phyloP scores from a whole-genome alignment of 2,888 invertebrate species.

The Plemyria rubiginata region DNA sequence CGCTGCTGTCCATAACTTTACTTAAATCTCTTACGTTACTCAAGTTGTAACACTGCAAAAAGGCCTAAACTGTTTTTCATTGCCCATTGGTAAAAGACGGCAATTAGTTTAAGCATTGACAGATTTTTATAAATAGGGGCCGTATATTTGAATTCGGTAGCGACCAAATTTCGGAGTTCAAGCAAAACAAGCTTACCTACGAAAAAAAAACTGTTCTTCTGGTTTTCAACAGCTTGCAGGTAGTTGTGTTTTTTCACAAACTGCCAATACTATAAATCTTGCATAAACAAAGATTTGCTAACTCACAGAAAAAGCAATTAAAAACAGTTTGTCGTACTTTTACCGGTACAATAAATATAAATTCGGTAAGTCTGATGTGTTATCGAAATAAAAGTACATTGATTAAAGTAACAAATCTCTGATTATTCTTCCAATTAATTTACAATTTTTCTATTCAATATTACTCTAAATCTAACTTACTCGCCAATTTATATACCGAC shows the following conservation, averaged over 20 bases:
- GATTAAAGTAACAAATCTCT: neutral
- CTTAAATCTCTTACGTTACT: neutral
- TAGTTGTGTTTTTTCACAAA: slow-evolving; percentile 6
- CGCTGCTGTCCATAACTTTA: slow-evolving; percentile 12
- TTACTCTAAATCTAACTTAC: neutral
- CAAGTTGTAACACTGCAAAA: too few species aligned
- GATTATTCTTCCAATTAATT: neutral
- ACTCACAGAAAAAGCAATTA: neutral
- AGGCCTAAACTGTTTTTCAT: too few species aligned
- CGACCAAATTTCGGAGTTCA: too few species aligned
- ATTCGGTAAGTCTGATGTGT: neutral
- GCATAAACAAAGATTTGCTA: neutral
- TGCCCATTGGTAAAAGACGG: too few species aligned
- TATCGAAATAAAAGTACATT: neutral
- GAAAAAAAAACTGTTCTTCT: too few species aligned
- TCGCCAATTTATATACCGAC: neutral
- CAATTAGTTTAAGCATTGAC: too few species aligned
- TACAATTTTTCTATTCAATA: neutral
- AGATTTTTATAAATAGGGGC: too few species aligned
- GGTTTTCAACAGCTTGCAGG: too few species aligned
- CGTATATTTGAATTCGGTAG: too few species aligned
- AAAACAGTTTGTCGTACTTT: neutral
- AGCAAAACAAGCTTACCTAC: too few species aligned
- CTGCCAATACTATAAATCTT: neutral
- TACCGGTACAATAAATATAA: neutral